These are phyloP conservation scores for Andrena hattorfiana DNA, from an alignment of 2,888 invertebrate genomes.

Conservation along the genomic window DNA sequence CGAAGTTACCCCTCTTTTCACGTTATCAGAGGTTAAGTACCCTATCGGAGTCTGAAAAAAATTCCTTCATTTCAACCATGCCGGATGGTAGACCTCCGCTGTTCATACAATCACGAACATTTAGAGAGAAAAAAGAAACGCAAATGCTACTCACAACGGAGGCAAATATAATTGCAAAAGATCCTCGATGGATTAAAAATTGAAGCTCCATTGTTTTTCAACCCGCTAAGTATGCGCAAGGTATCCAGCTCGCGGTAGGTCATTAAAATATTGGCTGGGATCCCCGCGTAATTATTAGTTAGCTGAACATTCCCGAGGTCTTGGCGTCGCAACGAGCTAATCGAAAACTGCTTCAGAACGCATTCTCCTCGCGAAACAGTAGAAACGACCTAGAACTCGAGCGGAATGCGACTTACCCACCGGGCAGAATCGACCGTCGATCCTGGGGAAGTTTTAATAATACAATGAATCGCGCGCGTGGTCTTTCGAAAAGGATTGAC, in stretches of 20 bases:
- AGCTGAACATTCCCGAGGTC: not conserved
- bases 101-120: not conserved
- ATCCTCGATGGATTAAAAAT: no score
- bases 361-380: not conserved
- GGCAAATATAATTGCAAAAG: no score
- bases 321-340: not conserved
- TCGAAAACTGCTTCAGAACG: not conserved
- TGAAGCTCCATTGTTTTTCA: no score
- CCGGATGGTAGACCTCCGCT: not conserved
- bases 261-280: not conserved
- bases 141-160: no score
- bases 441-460: not conserved
- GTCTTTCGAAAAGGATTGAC: not conserved
- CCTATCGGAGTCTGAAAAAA: not conserved
- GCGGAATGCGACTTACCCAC: not conserved
- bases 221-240: not conserved
- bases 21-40: conserved; percentile 9
- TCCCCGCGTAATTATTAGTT: not conserved
- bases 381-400: not conserved
- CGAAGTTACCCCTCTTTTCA: not conserved
- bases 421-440: not conserved
- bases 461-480: not conserved
- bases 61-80: not conserved
- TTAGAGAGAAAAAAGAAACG: no score
- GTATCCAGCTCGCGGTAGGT: not conserved